Evolutionary conservation across 1,140 invertebrate genomes (phyloP).

Genomic region (Sycobia sp.): DNA sequence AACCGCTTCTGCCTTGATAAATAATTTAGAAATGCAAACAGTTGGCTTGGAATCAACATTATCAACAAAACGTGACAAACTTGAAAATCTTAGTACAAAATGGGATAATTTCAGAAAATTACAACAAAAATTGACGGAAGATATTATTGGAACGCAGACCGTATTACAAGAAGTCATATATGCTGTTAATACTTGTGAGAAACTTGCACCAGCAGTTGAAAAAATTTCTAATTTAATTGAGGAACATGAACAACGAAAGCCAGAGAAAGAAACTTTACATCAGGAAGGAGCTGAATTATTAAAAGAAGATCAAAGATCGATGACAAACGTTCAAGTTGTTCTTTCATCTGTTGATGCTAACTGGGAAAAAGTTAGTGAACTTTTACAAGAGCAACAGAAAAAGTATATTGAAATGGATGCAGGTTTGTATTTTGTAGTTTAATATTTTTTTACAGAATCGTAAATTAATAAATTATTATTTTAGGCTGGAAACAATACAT

Average conservation of each 20-base stretch:
- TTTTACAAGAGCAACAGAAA: conserved; percentile 75
- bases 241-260: conserved; percentile 60
- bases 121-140: conserved; percentile 69
- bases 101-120: conserved; percentile 73
- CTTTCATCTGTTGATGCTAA: conserved; percentile 76
- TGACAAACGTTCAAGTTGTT: conserved; percentile 78
- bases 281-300: conserved; percentile 77
- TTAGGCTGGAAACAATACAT: conserved; percentile 75
- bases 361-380: conserved; percentile 78
- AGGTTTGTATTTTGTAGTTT: conserved; percentile 7
- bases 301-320: conserved; percentile 79
- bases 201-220: conserved; percentile 67
- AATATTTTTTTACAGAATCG: not conserved
- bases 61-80: conserved; percentile 67
- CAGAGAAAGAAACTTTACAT: conserved; percentile 67
- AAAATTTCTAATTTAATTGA: conserved; percentile 62
- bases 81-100: conserved; percentile 71
- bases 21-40: conserved; percentile 73
- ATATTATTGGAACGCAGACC: conserved; percentile 67
- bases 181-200: conserved; percentile 60
- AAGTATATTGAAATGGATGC: conserved; percentile 75
- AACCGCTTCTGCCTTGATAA: conserved; percentile 71
- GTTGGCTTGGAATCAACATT: conserved; percentile 70
- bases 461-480: not conserved
- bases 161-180: conserved; percentile 64